Evolutionary conservation across 2,113 vertebrate genomes (phyloP), one percentile per base, ranked within the genome.

Genomic region (Acrocephalus kingi): DNA sequence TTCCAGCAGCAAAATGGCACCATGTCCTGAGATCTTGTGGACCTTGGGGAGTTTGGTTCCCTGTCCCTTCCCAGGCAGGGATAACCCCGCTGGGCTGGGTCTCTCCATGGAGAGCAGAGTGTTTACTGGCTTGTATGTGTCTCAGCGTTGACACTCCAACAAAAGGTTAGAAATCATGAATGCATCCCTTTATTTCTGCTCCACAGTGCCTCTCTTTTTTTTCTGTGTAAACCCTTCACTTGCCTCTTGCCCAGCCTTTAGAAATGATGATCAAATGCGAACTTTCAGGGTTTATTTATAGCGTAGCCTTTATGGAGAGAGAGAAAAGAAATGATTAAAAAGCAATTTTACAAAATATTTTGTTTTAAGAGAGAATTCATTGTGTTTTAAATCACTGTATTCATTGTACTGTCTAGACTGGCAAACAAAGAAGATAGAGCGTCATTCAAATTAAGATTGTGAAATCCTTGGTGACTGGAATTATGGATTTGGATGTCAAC

Each of bases 231-330:
- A 97, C 96, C 97, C 97, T 97, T 97, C 89, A 79, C 97, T 98
- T 88, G 94, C 97, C 89, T 97, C 94, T 97, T 97, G 97, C 90
- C 89, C 96, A 95, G 94, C 73, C 97, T 98, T 98, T 96, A 97
- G 96, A 98, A 98, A 97, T 28, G 33, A 96, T 88, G 90, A 97
- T 98, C 96, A 98, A 98, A 97, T 97, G 97, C 52, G 98, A 97
- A 98, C 97, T 97, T 98, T 97, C 95, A 96, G 96, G 94, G 91
- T 95, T 97, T 98, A 98, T 98, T 98, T 98, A 98, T 98, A 98
- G 98, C 93, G 8, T 59, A 96, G 97, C 94, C 95, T 97, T 97
- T 97, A 97, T 94, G 83, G 93, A 96, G 92, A 97, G 90, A 96
- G 93, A 98, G 96, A 98, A 98, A 98, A 98, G 98, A 98, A 98